Evolutionary conservation across 2,888 invertebrate species (phyloP), one percentile per base, ranked within the genome.

Genomic region (Willowsia nigromaculata): DNA sequence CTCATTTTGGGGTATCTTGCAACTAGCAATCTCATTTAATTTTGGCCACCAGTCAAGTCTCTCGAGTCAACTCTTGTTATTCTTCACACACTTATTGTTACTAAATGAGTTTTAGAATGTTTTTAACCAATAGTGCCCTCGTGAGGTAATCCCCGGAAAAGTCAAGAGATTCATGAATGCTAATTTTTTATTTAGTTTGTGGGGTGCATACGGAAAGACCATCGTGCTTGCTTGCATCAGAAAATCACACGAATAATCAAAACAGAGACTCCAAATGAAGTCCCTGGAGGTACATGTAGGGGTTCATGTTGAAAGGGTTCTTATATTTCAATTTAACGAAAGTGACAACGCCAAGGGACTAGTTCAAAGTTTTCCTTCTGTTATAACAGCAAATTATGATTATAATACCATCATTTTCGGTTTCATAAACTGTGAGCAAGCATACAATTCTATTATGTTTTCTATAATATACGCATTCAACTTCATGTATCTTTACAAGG

Each of bases 251-350:
- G n/a, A 65, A 62, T 27, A 27, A 62, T 62, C 25, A 65, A 65
- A 33, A 65, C 22, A 84, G 68, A 68, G 87, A 83, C 83, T 82
- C 59, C 86, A 91, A 91, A 91, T 91, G 83, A 91, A 90, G 91
- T 91, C 91, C 85, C 91, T 83, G 59, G 91, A 90, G 91, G 86
- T 76, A 27, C 15, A 25, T 56, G 43, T 33, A 62, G 74, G 84
- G 88, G 50, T 53, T 53, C 78, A 53, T 33, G 53, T 71, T 86
- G 43, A 91, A 91, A 90, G 91, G 90, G 90, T 90, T 90, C 90
- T 91, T 89, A 86, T 90, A 90, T 90, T 90, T 86, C 90, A 90
- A 90, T 90, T 91, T 90, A 90, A 91, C 84, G 91, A 91, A 91
- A 91, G 91, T 90, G 90, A 91, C 91, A 91, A 91, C 87, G 87